Evolutionary conservation across 2,113 vertebrate species (phyloP).

Genomic region (Daubentonia madagascariensis): DNA sequence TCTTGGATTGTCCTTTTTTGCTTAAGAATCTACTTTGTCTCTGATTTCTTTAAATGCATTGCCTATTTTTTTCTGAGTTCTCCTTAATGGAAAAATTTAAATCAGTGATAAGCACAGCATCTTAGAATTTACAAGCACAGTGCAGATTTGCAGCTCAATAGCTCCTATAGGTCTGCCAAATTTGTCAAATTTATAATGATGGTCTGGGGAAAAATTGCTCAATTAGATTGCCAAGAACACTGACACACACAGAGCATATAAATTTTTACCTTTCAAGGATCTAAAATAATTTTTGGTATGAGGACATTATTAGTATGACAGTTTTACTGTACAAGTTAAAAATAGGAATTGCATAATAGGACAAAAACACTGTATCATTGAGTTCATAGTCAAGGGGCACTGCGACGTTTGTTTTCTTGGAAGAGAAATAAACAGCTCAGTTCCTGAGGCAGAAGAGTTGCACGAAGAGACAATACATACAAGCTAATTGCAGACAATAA

Average conservation of each 20-base stretch:
- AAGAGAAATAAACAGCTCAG: slow-evolving; percentile 20
- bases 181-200: slow-evolving; percentile 37
- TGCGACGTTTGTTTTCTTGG: not conserved
- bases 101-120: not conserved
- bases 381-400: not conserved
- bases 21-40: not conserved
- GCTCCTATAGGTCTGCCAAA: not conserved
- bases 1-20: not conserved
- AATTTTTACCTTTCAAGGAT: slow-evolving; percentile 48
- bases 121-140: not conserved
- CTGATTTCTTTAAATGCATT: not conserved
- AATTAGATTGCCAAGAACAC: slow-evolving; percentile 19
- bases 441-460: not conserved
- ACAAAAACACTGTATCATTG: not conserved
- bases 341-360: slow-evolving; percentile 1
- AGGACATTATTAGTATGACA: slow-evolving; percentile 33
- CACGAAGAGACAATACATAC: not conserved
- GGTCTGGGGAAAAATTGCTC: not conserved
- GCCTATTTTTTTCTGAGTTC: not conserved
- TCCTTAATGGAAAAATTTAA: not conserved
- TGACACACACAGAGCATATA: not conserved
- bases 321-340: slow-evolving; percentile 49
- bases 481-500: slow-evolving; percentile 42
- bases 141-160: not conserved
- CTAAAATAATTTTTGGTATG: not conserved